Conservation (phyloP, 2,113 vertebrate species). For the Ailuropoda melanoleuca region DNA sequence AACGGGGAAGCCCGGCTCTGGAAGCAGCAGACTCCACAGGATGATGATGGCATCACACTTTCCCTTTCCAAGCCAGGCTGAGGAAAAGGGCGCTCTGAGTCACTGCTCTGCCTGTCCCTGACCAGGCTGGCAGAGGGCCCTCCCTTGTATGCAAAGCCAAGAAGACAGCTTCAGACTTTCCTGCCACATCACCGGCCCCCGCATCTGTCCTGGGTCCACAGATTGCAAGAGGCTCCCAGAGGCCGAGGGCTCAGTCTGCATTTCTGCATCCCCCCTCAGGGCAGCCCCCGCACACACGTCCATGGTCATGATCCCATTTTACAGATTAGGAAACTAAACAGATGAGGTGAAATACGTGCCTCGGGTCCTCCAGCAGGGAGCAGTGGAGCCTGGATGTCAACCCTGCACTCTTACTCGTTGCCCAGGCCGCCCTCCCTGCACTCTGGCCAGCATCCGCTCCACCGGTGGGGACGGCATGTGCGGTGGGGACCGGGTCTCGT, state of each 20-base stretch:
- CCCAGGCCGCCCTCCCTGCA: neutral
- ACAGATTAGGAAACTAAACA: neutral
- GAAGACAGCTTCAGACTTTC: neutral
- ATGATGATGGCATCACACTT: neutral
- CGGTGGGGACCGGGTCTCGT: fast-evolving
- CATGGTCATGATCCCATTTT: neutral
- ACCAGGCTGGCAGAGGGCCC: neutral
- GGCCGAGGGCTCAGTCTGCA: neutral
- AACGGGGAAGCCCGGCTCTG: neutral
- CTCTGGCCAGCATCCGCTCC: no score
- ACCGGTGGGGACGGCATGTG: fast-evolving
- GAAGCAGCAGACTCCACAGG: neutral
- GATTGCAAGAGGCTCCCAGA: neutral
- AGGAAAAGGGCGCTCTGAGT: neutral
- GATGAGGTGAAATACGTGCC: no score
- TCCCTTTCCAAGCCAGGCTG: neutral
- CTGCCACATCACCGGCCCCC: neutral
- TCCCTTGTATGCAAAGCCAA: neutral
- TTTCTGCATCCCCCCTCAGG: neutral
- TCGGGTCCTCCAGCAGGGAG: neutral
- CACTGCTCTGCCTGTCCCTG: neutral
- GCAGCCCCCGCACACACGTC: neutral
- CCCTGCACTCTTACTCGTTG: neutral
- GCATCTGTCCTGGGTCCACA: neutral
- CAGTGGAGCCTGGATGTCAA: fast-evolving